A percentile compares a stretch with the other conserved stretches of the same genome.
Evolutionary conservation across 2,888 invertebrate genomes (phyloP).

Genomic region (Drosophila prolongata): DNA sequence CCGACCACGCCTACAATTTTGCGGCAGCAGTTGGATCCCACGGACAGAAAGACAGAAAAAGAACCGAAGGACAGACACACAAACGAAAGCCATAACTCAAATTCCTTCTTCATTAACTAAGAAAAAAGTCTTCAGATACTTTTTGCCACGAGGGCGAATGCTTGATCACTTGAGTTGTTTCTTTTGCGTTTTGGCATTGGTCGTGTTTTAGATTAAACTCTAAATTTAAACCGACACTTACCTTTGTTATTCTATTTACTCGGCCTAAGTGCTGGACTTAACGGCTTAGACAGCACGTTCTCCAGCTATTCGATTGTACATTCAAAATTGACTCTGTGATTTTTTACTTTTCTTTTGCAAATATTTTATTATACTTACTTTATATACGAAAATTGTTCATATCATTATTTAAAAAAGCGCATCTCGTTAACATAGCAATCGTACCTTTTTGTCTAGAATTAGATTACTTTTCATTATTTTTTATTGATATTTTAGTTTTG

Average conservation of each 20-base stretch:
- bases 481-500: conserved; percentile 18
- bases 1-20: conserved; percentile 42
- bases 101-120: not conserved
- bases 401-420: conserved; percentile 34
- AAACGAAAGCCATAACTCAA: conserved; percentile 2
- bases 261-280: conserved; percentile 27
- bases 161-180: conserved; percentile 29
- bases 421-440: conserved; percentile 57
- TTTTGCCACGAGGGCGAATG: conserved; percentile 1
- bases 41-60: conserved; percentile 21
- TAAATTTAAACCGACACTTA: not conserved
- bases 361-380: conserved; percentile 21
- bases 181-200: conserved; percentile 31
- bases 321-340: conserved; percentile 75
- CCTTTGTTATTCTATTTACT: conserved; percentile 37
- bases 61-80: conserved; percentile 18
- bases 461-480: conserved; percentile 19
- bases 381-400: conserved; percentile 1
- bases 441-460: conserved; percentile 37
- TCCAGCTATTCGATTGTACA: conserved; percentile 32
- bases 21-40: conserved; percentile 71
- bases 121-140: conserved; percentile 6
- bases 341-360: conserved; percentile 54
- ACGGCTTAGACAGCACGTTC: conserved; percentile 9
- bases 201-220: not conserved